Conservation (phyloP, 2,113 vertebrate species). For the Todiramphus chloris region DNA sequence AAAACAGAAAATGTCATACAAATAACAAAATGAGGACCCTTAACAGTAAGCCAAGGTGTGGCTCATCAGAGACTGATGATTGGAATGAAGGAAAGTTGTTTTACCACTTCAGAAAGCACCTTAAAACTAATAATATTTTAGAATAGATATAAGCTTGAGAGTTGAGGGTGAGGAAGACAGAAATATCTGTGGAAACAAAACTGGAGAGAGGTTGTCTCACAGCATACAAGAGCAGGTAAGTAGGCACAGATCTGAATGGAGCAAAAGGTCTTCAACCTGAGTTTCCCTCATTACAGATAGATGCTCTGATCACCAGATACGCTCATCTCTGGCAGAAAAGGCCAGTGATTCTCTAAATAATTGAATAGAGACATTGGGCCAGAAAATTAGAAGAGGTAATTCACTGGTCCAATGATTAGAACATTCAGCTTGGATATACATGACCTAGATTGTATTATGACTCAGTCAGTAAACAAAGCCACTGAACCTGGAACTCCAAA, state of each 20-base stretch:
- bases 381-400: constrained; percentile 39
- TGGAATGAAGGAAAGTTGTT: not conserved
- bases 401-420: constrained; percentile 3
- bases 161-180: not conserved
- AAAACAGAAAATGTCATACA: not conserved
- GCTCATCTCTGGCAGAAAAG: not conserved
- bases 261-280: not conserved
- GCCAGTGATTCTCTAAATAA: constrained; percentile 33
- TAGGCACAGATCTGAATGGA: not conserved
- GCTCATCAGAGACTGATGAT: not conserved
- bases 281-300: not conserved
- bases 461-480: not conserved
- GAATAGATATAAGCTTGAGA: not conserved
- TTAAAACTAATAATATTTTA: not conserved
- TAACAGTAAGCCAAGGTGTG: not conserved
- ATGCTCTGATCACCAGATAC: not conserved
- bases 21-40: not conserved
- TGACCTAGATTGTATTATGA: not conserved
- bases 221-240: not conserved
- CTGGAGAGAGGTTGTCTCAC: not conserved
- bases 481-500: not conserved
- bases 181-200: not conserved
- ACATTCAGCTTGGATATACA: not conserved
- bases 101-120: not conserved
- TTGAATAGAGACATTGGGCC: constrained; percentile 18